phyloP scores from a whole-genome alignment of 2,113 vertebrate species.

The Dascyllus trimaculatus region DNA sequence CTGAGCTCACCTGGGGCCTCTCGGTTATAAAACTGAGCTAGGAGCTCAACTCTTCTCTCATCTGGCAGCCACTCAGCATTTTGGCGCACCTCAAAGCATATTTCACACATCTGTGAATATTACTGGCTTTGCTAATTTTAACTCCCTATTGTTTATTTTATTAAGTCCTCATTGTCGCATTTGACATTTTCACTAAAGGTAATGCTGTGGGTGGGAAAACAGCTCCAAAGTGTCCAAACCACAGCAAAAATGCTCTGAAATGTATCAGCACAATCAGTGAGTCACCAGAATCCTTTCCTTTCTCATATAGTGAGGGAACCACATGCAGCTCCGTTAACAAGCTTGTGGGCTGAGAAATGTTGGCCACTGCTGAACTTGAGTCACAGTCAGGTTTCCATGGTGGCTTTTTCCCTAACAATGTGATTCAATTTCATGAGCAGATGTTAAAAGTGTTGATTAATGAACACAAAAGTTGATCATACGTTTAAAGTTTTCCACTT shows the following conservation, averaged over 20 bases:
- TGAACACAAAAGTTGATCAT: conserved; percentile 4
- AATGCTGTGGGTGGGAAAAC: background rate
- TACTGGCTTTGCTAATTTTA: no score
- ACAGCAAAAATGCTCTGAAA: conserved; percentile 32
- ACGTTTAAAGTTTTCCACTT: conserved; percentile 9
- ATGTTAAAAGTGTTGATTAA: conserved; percentile 49
- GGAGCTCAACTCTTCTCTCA: no score
- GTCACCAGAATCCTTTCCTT: conserved; percentile 41
- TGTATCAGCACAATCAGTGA: conserved; percentile 49
- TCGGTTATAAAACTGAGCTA: no score
- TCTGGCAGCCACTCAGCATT: no score
- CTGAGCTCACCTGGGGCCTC: no score
- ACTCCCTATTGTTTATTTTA: no score
- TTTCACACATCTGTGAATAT: no score
- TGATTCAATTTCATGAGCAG: conserved; percentile 43
- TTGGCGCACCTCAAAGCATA: no score
- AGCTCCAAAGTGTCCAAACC: conserved; percentile 33
- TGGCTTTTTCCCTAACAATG: conserved; percentile 32
- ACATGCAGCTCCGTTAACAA: conserved; percentile 57
- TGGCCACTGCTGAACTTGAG: conserved; percentile 53
- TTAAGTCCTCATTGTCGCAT: no score
- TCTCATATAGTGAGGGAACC: conserved; percentile 39
- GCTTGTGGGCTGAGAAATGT: conserved; percentile 53
- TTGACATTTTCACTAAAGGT: background rate
- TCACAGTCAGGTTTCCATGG: conserved; percentile 57